phyloP scores from a whole-genome alignment of 2,888 invertebrate species.

The Labia minor region DNA sequence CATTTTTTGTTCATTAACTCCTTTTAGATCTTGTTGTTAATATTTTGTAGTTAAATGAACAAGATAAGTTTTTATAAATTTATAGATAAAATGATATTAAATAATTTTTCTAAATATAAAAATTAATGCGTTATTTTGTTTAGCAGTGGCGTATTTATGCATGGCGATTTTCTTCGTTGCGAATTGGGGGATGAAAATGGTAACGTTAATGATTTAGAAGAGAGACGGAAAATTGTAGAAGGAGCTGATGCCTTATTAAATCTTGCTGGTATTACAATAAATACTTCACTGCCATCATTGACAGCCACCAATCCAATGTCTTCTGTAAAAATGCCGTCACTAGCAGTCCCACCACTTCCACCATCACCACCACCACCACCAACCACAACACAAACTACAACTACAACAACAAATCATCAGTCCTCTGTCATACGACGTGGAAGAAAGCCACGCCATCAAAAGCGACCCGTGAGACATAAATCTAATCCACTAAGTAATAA shows the following conservation, averaged over 20 bases:
- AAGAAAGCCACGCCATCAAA: neutral
- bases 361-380: neutral
- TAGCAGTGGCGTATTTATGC: neutral
- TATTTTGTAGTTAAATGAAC: too few relatives aligned
- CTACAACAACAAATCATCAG: too few relatives aligned
- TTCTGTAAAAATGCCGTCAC: too few relatives aligned
- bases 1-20: too few relatives aligned
- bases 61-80: too few relatives aligned
- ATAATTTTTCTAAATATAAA: too few relatives aligned
- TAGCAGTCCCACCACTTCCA: too few relatives aligned
- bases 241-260: slow-evolving; percentile 70
- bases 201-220: slow-evolving; percentile 43
- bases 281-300: neutral
- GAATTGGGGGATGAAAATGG: neutral
- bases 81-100: too few relatives aligned
- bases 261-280: slow-evolving; percentile 51
- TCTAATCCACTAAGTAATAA: neutral
- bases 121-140: too few relatives aligned
- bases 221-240: slow-evolving; percentile 60
- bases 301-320: too few relatives aligned
- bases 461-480: neutral
- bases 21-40: too few relatives aligned
- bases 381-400: too few relatives aligned
- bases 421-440: neutral
- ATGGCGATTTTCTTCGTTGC: slow-evolving; percentile 3